A percentile compares a stretch with the other conserved stretches of the same genome.
Evolutionary conservation across 2,113 vertebrate genomes (phyloP).

Genomic region (Rhea americana): DNA sequence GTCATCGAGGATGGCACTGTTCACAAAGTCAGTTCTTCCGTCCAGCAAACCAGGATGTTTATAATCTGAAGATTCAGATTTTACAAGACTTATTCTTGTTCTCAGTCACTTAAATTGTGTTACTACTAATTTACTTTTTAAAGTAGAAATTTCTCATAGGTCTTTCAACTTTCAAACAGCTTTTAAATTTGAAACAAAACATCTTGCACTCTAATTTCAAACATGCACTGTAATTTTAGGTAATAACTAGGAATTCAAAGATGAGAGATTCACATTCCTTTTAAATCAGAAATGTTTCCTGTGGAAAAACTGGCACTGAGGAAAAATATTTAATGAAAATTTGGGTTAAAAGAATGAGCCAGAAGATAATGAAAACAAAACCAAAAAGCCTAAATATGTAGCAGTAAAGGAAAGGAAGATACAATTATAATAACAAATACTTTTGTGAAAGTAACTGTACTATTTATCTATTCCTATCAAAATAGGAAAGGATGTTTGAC

Average conservation of each 20-base stretch:
- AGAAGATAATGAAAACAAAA: background rate
- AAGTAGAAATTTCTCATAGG: background rate
- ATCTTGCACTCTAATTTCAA: background rate
- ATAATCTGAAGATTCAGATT: slow-evolving; percentile 22
- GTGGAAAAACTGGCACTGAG: background rate
- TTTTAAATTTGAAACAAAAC: background rate
- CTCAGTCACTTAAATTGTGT: background rate
- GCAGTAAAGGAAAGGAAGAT: background rate
- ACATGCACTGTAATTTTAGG: background rate
- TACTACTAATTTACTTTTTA: background rate
- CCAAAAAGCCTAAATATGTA: background rate
- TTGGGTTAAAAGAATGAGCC: background rate
- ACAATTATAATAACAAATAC: slow-evolving; percentile 17
- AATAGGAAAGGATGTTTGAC: slow-evolving; percentile 28
- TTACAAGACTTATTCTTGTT: slow-evolving; percentile 20
- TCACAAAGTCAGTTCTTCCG: slow-evolving; percentile 25
- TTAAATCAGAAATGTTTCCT: background rate
- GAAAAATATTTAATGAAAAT: slow-evolving; percentile 5
- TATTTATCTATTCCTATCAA: slow-evolving; percentile 21
- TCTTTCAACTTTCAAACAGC: background rate
- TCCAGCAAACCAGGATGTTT: background rate
- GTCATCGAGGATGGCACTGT: background rate
- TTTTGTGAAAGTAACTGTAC: background rate
- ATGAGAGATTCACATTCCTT: background rate
- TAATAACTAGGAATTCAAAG: background rate